A percentile compares a stretch with the other conserved stretches of the same genome.
Conservation (phyloP, 2,113 vertebrate species). For the Paraplagusia blochii region DNA sequence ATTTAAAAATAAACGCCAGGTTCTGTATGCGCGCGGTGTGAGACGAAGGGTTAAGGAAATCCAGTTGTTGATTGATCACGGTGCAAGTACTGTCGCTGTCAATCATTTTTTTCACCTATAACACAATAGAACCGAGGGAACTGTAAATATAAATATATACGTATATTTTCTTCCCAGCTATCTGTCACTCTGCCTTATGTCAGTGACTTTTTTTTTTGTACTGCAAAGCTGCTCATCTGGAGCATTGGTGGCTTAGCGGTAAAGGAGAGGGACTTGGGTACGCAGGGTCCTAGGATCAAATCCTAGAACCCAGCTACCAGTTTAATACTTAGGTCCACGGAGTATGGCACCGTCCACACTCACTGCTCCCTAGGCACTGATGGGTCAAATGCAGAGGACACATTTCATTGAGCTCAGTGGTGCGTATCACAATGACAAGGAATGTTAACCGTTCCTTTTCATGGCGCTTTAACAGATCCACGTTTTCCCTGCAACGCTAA, state of each 20-base stretch:
- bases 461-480: conserved; percentile 1
- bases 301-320: too few relatives aligned
- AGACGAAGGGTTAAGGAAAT: conserved; percentile 53
- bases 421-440: too few relatives aligned
- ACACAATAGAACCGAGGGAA: conserved; percentile 36
- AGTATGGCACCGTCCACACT: too few relatives aligned
- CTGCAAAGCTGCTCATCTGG: conserved; percentile 3
- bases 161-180: conserved; percentile 32
- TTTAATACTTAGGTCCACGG: too few relatives aligned
- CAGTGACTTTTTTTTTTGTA: conserved; percentile 23
- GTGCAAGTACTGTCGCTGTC: conserved; percentile 48
- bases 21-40: too few relatives aligned
- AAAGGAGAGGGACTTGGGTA: too few relatives aligned
- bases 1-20: conserved; percentile 52
- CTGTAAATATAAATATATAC: conserved; percentile 57
- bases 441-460: conserved; percentile 15
- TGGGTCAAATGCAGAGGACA: too few relatives aligned
- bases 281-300: too few relatives aligned
- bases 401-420: too few relatives aligned
- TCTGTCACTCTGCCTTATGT: conserved; percentile 16
- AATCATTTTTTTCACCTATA: conserved; percentile 40
- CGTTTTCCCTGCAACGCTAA: background rate
- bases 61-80: conserved; percentile 54
- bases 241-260: too few relatives aligned
- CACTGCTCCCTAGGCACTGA: too few relatives aligned